Percentiles rank a stretch among this genome's conserved stretches.
Evolutionary conservation across 2,113 vertebrate species (phyloP).

Genomic region (Blennius ocellaris): DNA sequence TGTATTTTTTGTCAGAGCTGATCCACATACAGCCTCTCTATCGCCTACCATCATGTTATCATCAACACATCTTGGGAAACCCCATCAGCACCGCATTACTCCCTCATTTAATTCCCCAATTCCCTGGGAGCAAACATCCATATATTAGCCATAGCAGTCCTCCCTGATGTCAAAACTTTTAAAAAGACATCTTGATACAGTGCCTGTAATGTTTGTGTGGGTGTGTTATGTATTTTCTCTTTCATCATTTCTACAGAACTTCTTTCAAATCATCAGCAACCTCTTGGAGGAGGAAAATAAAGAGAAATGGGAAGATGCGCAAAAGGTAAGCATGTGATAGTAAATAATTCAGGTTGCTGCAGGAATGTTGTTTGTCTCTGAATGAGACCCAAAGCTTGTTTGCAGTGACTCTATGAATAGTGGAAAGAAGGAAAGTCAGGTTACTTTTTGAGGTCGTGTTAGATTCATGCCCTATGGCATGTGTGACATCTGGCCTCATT

Average conservation of each 20-base stretch:
- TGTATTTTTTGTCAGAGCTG: conserved; percentile 52
- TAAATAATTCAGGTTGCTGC: conserved; percentile 60
- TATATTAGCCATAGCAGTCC: conserved; percentile 37
- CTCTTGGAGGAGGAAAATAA: conserved; percentile 98
- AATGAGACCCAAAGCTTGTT: conserved; percentile 20
- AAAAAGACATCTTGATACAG: conserved; percentile 51
- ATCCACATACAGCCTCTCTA: conserved; percentile 47
- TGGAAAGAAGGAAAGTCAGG: conserved; percentile 40
- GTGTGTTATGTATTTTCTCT: conserved; percentile 52
- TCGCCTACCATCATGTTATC: conserved; percentile 33
- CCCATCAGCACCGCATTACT: conserved; percentile 31
- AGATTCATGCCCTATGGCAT: conserved; percentile 31
- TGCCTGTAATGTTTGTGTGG: conserved; percentile 53
- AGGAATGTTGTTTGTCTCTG: conserved; percentile 19
- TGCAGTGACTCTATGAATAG: conserved; percentile 26
- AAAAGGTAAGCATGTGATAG: conserved; percentile 88
- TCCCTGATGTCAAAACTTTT: conserved; percentile 37
- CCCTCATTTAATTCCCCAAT: conserved; percentile 34
- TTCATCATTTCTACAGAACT: conserved; percentile 89
- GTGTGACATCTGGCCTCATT: conserved; percentile 67
- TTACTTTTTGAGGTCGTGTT: conserved; percentile 26
- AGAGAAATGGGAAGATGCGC: conserved; percentile 98
- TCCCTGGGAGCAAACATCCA: conserved; percentile 33
- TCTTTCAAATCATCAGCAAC: conserved; percentile 99
- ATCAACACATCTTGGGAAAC: conserved; percentile 29